Conservation (phyloP, 1,140 invertebrate species). For the Atta cephalotes region DNA sequence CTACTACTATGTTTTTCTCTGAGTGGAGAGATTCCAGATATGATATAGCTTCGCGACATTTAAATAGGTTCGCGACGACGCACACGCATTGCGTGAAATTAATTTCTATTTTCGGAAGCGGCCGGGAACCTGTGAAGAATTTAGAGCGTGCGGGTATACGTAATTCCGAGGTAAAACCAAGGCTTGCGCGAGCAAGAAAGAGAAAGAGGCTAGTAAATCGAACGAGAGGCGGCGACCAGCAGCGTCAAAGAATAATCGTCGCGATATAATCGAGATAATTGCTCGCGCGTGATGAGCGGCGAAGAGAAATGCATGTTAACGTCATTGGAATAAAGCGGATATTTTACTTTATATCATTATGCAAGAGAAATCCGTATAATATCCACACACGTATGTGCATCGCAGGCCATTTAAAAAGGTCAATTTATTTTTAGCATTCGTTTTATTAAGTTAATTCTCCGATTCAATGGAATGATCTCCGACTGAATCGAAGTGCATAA, state of each 20-base stretch:
- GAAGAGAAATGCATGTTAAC: neutral
- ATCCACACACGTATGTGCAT: neutral
- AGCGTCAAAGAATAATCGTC: neutral
- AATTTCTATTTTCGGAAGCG: slow-evolving; percentile 61
- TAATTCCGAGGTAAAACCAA: slow-evolving; percentile 35
- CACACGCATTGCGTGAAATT: slow-evolving; percentile 55
- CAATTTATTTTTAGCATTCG: slow-evolving; percentile 25
- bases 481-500: neutral
- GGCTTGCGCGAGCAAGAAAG: neutral
- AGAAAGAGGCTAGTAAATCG: neutral
- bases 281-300: neutral
- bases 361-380: neutral
- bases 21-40: slow-evolving; percentile 23
- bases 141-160: slow-evolving; percentile 25
- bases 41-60: slow-evolving; percentile 41
- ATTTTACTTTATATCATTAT: slow-evolving; percentile 5
- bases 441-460: slow-evolving; percentile 18
- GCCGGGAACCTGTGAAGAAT: slow-evolving; percentile 34
- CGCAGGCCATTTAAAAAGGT: neutral
- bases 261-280: slow-evolving; percentile 41
- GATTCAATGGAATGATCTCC: neutral
- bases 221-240: neutral
- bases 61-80: slow-evolving; percentile 42
- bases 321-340: neutral
- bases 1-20: too few species aligned